These are phyloP conservation scores for Eledona agricola DNA, from an alignment of 2,888 invertebrate genomes.

Conservation along the genomic window DNA sequence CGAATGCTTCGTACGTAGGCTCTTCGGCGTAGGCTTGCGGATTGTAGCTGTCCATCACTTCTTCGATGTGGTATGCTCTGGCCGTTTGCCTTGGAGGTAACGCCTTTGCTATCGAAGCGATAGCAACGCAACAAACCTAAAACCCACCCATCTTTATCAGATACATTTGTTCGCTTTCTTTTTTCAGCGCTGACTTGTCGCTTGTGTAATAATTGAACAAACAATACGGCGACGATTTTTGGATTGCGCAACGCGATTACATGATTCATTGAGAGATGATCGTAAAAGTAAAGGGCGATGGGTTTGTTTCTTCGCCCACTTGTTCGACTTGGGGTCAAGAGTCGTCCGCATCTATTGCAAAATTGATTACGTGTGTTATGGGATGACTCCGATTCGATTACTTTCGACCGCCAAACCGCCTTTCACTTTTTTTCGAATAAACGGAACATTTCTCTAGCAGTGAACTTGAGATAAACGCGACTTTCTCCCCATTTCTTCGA, in stretches of 20 bases:
- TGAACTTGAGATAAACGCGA: constrained; percentile 41
- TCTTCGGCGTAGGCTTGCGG: constrained; percentile 36
- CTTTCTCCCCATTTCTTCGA: constrained; percentile 41
- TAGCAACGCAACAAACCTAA: constrained; percentile 25
- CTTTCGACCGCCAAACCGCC: constrained; percentile 28
- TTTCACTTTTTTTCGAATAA: constrained; percentile 42
- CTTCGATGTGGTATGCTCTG: constrained; percentile 13
- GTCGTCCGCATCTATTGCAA: constrained; percentile 7
- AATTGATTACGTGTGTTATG: constrained; percentile 7
- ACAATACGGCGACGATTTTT: no score
- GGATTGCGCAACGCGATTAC: constrained; percentile 13
- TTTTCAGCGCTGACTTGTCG: constrained; percentile 24
- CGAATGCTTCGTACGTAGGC: constrained; percentile 31
- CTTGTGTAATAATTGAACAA: no score
- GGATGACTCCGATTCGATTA: constrained; percentile 10
- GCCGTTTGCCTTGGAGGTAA: constrained; percentile 32
- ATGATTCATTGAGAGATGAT: constrained; percentile 12
- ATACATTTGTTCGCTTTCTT: constrained; percentile 15
- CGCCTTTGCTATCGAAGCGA: constrained; percentile 26
- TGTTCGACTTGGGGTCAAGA: constrained; percentile 22
- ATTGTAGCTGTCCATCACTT: constrained; percentile 36
- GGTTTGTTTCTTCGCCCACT: constrained; percentile 13
- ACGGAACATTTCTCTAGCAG: constrained; percentile 44
- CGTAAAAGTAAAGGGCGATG: constrained; percentile 20
- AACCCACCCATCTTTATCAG: constrained; percentile 5